Evolutionary conservation across 1,140 invertebrate species (phyloP), one percentile per base, ranked within the genome.

Genomic region (Listronotus bonariensis): DNA sequence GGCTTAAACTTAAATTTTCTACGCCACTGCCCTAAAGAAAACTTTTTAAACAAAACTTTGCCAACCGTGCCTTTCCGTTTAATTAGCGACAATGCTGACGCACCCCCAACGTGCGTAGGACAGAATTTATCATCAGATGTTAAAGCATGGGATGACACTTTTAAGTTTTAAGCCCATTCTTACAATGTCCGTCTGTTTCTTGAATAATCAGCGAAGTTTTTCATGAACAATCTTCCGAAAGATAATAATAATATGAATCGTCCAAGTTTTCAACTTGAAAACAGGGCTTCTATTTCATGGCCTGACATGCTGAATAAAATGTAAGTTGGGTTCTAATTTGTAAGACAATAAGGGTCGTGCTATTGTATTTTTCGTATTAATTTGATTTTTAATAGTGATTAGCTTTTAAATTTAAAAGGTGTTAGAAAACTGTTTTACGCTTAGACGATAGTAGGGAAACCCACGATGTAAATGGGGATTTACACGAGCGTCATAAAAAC

Each of bases 91-190:
- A 53, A 31, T 32, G 32, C 32, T n/a, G 20, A 26, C 20, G 20
- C 20, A 26, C n/a, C 51, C 51, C 18, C 51, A 53, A 53, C 34
- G 51, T 53, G 51, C 51, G 51, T 53, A 53, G 51, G 51, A 32
- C 51, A 53, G 51, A 53, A 53, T 53, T 53, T 32, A 58, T 41
- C 31, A 56, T 56, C 11, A 38, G 54, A 43, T 56, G 32, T 38
- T 41, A 5, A n/a, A 4, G 38, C 17, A 43, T 40, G 41, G 41
- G 54, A 31, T 56, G 54, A 56, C 54, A 56, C 34, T 56, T 41
- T 56, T 43, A 42, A 56, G 54, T 56, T 56, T 32, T 31, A 56
- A 56, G 54, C 54, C 56, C 56, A 58, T 58, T 58, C 42, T 58
- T 58, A 58, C 36, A 58, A 58, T 58, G 48, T 48, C 43, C 42